These are phyloP conservation scores for Calliphora vomitoria DNA, from an alignment of 2,888 invertebrate genomes.

Conservation along the genomic window DNA sequence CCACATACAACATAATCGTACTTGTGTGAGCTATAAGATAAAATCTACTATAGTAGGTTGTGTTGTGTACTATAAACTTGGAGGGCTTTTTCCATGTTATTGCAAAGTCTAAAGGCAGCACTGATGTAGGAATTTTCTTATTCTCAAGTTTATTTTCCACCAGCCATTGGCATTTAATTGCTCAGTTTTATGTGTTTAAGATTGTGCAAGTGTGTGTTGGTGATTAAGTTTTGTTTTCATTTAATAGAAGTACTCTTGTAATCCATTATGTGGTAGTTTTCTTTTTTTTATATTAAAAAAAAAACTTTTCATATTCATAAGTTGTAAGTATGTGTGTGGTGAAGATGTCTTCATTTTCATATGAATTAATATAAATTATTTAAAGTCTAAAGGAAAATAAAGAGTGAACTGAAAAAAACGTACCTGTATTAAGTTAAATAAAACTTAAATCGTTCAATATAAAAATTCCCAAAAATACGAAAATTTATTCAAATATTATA, in stretches of 20 bases:
- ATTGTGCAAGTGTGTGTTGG: neutral
- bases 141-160: neutral
- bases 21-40: neutral
- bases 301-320: neutral
- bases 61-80: neutral
- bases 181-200: neutral
- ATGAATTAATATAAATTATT: neutral
- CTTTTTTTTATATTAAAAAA: neutral
- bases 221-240: neutral
- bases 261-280: neutral
- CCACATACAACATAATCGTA: neutral
- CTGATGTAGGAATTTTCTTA: neutral
- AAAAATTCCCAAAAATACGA: too few species aligned
- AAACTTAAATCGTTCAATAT: too few species aligned
- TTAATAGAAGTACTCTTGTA: constrained; percentile 1
- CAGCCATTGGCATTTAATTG: constrained; percentile 32
- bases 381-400: neutral
- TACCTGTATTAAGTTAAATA: too few species aligned
- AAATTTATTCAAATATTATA: too few species aligned
- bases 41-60: neutral
- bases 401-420: too few species aligned
- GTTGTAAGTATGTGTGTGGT: neutral
- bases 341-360: neutral
- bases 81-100: neutral
- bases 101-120: neutral